A percentile compares a stretch with the other conserved stretches of the same genome.
These are phyloP conservation scores for Vulpes lagopus DNA, from an alignment of 2,113 vertebrate species.

Conservation along the genomic window DNA sequence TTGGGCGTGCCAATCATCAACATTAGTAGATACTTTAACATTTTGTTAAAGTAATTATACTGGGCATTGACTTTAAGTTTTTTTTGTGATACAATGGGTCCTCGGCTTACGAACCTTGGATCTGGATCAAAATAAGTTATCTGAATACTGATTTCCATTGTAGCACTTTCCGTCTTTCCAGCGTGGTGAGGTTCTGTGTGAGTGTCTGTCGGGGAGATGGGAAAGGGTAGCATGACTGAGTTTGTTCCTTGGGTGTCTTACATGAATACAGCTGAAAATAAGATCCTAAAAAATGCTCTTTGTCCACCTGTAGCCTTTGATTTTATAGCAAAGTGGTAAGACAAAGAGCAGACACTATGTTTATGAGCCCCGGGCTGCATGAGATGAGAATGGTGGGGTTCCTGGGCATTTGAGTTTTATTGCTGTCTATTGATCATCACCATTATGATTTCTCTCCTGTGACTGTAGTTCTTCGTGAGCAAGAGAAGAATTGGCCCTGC, in stretches of 20 bases:
- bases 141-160: background rate
- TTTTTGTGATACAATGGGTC: background rate
- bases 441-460: conserved; percentile 63
- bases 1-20: background rate
- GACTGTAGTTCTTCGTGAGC: conserved; percentile 92
- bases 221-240: background rate
- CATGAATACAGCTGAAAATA: conserved; percentile 28
- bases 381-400: background rate
- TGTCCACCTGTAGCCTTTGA: conserved; percentile 47
- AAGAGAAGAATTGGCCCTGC: conserved; percentile 99
- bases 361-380: background rate
- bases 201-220: background rate
- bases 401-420: background rate
- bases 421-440: background rate
- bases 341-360: background rate
- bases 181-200: background rate
- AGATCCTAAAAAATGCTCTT: background rate
- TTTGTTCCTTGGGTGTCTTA: conserved; percentile 38
- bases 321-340: conserved; percentile 23
- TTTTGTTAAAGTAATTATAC: background rate
- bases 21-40: background rate
- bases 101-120: conserved; percentile 17
- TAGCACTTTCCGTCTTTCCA: background rate
- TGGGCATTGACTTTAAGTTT: background rate
- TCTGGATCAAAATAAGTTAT: background rate